phyloP scores from a whole-genome alignment of 2,797 vertebrate species.

The Rhynchotus rufescens region DNA sequence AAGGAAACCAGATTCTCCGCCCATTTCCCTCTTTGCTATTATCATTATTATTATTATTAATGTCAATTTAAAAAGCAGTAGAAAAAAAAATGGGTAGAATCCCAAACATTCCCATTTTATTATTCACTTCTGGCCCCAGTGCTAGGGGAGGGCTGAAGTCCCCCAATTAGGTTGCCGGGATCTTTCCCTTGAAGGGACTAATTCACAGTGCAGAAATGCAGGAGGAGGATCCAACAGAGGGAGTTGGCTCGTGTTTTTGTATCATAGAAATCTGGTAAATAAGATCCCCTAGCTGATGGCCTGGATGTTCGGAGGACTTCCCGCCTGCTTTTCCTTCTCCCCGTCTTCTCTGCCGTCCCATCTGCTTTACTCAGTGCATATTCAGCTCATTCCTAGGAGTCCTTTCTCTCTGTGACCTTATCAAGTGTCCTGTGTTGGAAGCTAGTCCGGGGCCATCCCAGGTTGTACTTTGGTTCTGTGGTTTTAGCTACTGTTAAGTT shows the following conservation, averaged over 20 bases:
- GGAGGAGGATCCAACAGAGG: background rate
- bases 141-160: background rate
- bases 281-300: background rate
- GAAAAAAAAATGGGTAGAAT: background rate
- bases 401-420: background rate
- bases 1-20: background rate
- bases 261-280: background rate
- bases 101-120: background rate
- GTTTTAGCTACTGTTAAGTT: background rate
- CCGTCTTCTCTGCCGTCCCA: background rate
- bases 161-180: background rate
- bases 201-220: background rate
- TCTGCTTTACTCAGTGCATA: background rate
- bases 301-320: background rate
- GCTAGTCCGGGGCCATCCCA: rapidly evolving
- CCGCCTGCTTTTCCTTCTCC: background rate
- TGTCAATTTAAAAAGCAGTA: background rate
- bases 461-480: background rate
- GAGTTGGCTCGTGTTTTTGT: background rate
- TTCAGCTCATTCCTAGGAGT: background rate
- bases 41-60: background rate
- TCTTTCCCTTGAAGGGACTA: background rate
- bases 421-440: background rate
- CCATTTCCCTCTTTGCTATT: background rate
- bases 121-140: background rate